Base-by-base conservation (phyloP, 2,113 vertebrate genomes). In the Urocitellus parryii region DNA sequence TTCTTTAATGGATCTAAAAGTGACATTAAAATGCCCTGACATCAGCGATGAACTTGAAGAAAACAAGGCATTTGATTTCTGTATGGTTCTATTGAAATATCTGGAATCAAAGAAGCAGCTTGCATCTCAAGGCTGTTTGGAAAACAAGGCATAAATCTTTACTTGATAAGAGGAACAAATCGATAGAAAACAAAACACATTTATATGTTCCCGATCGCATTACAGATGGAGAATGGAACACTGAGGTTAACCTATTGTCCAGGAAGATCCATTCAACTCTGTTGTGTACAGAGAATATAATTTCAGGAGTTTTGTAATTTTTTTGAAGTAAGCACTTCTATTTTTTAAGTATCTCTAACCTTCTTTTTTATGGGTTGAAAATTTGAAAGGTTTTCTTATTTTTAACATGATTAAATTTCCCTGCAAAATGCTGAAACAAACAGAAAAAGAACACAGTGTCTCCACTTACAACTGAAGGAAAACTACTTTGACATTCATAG, bases 311-410 rank as follows among this genome's bases (percentile, higher is more conserved):
- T 61, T 45, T 97, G 63, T 17, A 61, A 97, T 61, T 86, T 76
- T 45, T 93, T 98, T 82, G 5, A 96, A 89, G 51, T 86, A 91
- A 92, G 63, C 78, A 18, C 48, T 96, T 96, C 16, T 92, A 3
- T 97, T 96, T 95, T 96, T 95, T 96, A 93, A 97, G 32, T 88
- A 56, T 80, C 94, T 97, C 90, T 97, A 98, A 97, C 63, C 53
- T 6, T 51, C 98, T 77, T 45, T 77, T 45, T 77, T 97, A 97
- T 95, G 88, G 97, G 74, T 70, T 97, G 18, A 39, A 96, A 61
- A 95, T 98, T 96, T 68, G 58, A 97, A 97, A 95, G 45, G 67
- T 82, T 76, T 96, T 91, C 53, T 96, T 90, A 85, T 84, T 97
- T 97, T 94, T 96, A 96, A 65, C 27, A 77, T 16, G 25, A 37